phyloP scores from a whole-genome alignment of 92 coral and sea anemone genomes.

The Porites lobata region DNA sequence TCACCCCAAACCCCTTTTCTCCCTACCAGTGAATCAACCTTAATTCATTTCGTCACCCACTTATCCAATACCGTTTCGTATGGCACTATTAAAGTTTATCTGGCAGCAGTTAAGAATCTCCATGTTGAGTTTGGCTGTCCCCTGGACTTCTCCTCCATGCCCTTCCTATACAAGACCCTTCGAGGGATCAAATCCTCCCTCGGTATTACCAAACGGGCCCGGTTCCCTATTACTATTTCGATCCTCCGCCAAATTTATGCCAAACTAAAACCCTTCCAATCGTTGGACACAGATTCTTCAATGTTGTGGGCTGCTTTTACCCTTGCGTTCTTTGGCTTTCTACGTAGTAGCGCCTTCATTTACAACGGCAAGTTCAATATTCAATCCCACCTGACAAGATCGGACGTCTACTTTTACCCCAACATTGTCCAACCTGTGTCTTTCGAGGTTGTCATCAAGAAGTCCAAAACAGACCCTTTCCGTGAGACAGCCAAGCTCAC shows the following conservation, averaged over 20 bases:
- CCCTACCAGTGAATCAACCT: neutral
- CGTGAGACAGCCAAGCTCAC: conserved; percentile 28
- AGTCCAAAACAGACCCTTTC: conserved; percentile 32
- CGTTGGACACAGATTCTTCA: neutral
- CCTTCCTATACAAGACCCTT: neutral
- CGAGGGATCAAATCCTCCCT: neutral
- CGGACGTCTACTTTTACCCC: neutral
- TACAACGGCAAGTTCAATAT: neutral
- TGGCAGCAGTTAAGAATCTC: neutral
- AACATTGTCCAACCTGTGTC: neutral
- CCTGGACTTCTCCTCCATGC: neutral
- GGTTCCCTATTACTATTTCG: neutral
- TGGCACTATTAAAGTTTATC: neutral
- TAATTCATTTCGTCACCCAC: neutral
- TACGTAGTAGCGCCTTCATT: neutral
- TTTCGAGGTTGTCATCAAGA: neutral
- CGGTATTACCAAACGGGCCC: neutral
- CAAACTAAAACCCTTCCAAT: neutral
- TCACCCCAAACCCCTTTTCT: neutral
- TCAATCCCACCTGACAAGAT: neutral
- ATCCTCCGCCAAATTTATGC: neutral
- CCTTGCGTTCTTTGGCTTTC: neutral
- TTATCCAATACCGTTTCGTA: neutral
- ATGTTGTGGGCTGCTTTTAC: conserved; percentile 6
- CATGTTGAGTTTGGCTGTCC: neutral